These are phyloP conservation scores for Lonchura striata DNA, from an alignment of 2,113 vertebrate species.

Conservation along the genomic window DNA sequence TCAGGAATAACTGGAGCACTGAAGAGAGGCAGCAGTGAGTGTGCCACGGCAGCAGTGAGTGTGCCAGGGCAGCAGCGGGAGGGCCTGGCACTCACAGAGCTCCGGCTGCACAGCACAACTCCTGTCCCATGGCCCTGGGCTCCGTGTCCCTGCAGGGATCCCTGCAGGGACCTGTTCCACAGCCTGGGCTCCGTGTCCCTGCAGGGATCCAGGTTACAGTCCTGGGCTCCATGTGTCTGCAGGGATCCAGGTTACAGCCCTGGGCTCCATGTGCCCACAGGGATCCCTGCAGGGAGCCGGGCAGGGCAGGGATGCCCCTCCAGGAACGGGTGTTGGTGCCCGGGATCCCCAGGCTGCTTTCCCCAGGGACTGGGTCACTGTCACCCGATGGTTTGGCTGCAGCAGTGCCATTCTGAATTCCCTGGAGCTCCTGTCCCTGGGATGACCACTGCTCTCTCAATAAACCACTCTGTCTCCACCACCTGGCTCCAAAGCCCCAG, in stretches of 20 bases:
- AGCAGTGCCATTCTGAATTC: background rate
- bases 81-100: background rate
- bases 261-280: background rate
- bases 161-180: background rate
- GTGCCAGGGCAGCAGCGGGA: too few relatives aligned
- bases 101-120: background rate
- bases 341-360: accelerated
- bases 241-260: accelerated
- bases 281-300: background rate
- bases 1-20: too few relatives aligned
- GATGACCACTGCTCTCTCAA: background rate
- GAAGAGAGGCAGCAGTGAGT: background rate
- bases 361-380: background rate
- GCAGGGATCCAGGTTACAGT: background rate
- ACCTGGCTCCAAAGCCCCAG: background rate
- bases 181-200: accelerated
- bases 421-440: background rate
- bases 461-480: background rate
- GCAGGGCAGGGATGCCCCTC: background rate
- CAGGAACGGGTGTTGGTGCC: background rate
- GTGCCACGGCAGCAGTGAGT: too few relatives aligned
- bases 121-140: accelerated
- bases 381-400: background rate
- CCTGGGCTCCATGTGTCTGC: background rate
- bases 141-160: background rate